Conservation (phyloP, 2,113 vertebrate genomes). For the Callithrix jacchus region DNA sequence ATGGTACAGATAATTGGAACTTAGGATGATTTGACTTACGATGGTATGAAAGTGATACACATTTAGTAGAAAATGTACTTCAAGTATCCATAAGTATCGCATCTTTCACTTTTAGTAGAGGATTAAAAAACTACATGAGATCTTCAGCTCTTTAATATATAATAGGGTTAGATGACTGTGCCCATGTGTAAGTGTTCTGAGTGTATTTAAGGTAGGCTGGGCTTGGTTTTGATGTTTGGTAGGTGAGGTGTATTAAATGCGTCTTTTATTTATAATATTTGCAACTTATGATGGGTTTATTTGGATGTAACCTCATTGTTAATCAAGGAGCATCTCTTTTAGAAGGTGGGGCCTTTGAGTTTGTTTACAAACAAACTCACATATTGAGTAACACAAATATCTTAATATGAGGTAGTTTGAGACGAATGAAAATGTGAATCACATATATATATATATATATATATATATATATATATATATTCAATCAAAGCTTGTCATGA, state of each 20-base stretch:
- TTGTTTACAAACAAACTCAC: background rate
- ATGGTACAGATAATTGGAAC: background rate
- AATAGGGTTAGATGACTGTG: background rate
- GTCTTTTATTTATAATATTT: background rate
- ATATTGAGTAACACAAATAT: background rate
- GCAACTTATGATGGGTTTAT: background rate
- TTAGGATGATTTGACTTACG: background rate
- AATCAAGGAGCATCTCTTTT: background rate
- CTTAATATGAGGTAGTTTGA: background rate
- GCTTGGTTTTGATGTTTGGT: background rate
- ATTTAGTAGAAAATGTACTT: background rate
- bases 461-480: accelerated
- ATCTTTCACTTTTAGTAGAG: background rate
- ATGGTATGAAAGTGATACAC: background rate
- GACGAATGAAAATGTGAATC: background rate
- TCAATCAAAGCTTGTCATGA: background rate
- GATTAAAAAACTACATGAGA: background rate
- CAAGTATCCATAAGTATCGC: background rate
- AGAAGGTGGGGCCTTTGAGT: background rate
- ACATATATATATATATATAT: accelerated
- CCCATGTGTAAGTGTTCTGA: background rate
- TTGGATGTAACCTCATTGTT: background rate
- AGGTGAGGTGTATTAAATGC: background rate
- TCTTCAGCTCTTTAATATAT: background rate
- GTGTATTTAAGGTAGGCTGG: background rate